These are phyloP conservation scores for Peromyscus californicus DNA, from an alignment of 2,113 vertebrate species.

Conservation along the genomic window DNA sequence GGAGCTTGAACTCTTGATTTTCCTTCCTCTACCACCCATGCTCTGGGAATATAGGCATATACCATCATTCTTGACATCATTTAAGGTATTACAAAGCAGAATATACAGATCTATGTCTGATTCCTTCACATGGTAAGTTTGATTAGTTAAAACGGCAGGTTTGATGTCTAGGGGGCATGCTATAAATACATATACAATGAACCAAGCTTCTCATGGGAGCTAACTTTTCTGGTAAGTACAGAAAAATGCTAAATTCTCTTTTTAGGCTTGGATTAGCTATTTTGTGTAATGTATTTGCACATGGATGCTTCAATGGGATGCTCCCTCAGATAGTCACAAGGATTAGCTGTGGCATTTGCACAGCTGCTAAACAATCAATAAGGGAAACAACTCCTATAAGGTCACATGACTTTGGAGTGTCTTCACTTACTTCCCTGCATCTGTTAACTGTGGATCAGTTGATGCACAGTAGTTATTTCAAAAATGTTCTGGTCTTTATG, in stretches of 20 bases:
- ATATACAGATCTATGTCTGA: background rate
- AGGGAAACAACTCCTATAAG: constrained; percentile 1
- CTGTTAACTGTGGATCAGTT: constrained; percentile 30
- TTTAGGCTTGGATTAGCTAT: background rate
- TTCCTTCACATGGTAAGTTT: background rate
- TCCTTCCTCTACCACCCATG: background rate
- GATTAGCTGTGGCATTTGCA: constrained; percentile 28
- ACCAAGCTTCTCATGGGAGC: constrained; percentile 5
- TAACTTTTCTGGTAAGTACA: constrained; percentile 32
- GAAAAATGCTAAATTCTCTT: background rate
- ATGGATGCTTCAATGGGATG: background rate
- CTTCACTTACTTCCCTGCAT: background rate
- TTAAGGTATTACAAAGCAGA: background rate
- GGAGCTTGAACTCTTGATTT: background rate
- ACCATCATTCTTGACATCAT: background rate
- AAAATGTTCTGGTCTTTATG: background rate
- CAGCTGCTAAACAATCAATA: constrained; percentile 36
- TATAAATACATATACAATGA: constrained; percentile 30
- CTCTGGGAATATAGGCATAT: too few relatives aligned
- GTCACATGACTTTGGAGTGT: constrained; percentile 9
- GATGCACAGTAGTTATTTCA: background rate
- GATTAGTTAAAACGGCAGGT: constrained; percentile 19
- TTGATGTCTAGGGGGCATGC: background rate
- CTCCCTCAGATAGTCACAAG: constrained; percentile 7
- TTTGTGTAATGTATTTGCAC: constrained; percentile 9